Percentiles rank a stretch among this genome's conserved stretches.
These are phyloP conservation scores for Pseudocheirus occidentalis DNA, from an alignment of 2,797 vertebrate genomes.

Conservation along the genomic window DNA sequence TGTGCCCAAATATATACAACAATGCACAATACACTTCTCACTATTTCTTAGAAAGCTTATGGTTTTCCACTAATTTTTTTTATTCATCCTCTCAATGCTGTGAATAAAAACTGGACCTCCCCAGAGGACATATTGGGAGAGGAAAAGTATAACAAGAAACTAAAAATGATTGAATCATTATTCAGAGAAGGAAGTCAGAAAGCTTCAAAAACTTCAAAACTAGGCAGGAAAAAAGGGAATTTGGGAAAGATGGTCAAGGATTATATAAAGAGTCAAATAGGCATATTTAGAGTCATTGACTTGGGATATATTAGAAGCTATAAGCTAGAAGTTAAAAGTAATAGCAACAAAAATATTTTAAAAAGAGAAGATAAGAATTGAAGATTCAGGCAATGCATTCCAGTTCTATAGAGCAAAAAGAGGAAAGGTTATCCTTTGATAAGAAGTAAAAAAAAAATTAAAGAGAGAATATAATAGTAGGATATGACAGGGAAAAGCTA, in stretches of 20 bases:
- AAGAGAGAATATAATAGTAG: not conserved
- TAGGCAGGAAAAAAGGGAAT: not conserved
- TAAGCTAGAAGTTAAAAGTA: not conserved
- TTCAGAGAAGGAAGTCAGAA: not conserved
- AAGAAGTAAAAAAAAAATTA: not conserved
- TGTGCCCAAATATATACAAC: not conserved
- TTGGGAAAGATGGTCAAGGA: not conserved
- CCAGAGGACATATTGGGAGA: not conserved
- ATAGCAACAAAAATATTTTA: not conserved
- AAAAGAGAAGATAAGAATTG: not conserved
- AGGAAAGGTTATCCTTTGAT: not conserved
- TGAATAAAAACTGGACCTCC: not conserved
- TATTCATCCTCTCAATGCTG: not conserved
- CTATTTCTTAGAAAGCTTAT: not conserved
- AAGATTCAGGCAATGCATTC: not conserved
- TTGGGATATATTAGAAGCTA: not conserved
- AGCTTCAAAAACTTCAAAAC: not conserved
- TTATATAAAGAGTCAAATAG: not conserved
- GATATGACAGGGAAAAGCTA: not conserved
- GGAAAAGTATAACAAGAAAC: not conserved
- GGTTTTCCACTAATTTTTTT: not conserved
- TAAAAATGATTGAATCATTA: not conserved
- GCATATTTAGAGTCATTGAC: not conserved
- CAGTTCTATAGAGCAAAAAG: not conserved
- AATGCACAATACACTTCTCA: not conserved